These are phyloP conservation scores for Helleia helle DNA, from an alignment of 2,888 invertebrate species.

Conservation along the genomic window DNA sequence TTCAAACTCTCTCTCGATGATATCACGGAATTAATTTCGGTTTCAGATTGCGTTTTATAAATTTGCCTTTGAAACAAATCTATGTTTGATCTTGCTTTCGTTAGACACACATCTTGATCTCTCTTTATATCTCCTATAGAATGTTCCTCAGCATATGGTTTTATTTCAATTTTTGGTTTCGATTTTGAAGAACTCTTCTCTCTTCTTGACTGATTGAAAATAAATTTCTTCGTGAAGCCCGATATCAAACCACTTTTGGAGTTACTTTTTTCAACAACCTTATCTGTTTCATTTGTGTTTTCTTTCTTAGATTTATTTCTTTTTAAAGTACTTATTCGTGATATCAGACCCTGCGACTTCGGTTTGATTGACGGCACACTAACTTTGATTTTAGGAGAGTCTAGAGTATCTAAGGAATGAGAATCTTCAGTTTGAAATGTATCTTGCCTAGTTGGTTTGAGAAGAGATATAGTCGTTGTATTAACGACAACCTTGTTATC, in stretches of 20 bases:
- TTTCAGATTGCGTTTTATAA: slow-evolving; percentile 50
- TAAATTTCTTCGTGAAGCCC: slow-evolving; percentile 49
- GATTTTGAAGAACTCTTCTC: slow-evolving; percentile 32
- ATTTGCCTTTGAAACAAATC: slow-evolving; percentile 68
- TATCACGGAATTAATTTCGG: slow-evolving; percentile 50
- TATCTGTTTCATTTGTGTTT: slow-evolving; percentile 14
- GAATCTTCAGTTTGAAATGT: slow-evolving; percentile 6
- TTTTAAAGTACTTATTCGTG: slow-evolving; percentile 19
- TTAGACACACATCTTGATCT: slow-evolving; percentile 55
- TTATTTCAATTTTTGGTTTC: slow-evolving; percentile 57
- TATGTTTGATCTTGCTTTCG: slow-evolving; percentile 60
- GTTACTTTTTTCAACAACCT: slow-evolving; percentile 18
- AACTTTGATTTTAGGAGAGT: slow-evolving; percentile 16
- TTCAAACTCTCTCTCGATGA: slow-evolving; percentile 31
- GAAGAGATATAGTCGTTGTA: slow-evolving; percentile 14
- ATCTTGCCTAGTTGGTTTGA: slow-evolving; percentile 11
- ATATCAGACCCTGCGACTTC: slow-evolving; percentile 17
- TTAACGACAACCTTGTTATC: slow-evolving; percentile 20
- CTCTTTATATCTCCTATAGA: slow-evolving; percentile 42
- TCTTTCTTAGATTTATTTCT: slow-evolving; percentile 15
- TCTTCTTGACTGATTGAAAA: slow-evolving; percentile 50
- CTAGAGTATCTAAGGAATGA: slow-evolving; percentile 9
- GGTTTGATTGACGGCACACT: slow-evolving; percentile 10
- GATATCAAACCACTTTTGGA: slow-evolving; percentile 46
- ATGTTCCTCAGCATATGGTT: slow-evolving; percentile 54